Percentiles rank a stretch among this genome's conserved stretches.
Evolutionary conservation across 2,888 invertebrate species (phyloP).

Genomic region (Scrobipalpa atriplicella): DNA sequence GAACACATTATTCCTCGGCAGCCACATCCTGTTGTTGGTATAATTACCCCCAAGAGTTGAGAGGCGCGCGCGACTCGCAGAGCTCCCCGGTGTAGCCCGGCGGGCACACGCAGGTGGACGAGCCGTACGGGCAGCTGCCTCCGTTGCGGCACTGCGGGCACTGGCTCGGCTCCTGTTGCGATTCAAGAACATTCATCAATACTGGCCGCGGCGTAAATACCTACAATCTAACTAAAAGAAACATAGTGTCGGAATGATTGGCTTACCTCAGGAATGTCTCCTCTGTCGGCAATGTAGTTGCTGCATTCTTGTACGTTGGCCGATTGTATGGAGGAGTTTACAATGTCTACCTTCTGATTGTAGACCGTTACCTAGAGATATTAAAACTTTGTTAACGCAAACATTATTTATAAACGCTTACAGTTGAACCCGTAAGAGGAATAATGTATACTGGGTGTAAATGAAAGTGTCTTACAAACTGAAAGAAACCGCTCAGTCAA

Average conservation of each 20-base stretch:
- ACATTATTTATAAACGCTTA: neutral
- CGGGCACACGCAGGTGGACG: conserved; percentile 81
- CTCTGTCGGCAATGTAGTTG: conserved; percentile 54
- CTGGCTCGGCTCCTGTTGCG: conserved; percentile 50
- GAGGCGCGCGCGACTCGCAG: conserved; percentile 66
- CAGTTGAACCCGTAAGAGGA: no score
- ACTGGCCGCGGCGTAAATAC: no score
- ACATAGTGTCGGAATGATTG: neutral
- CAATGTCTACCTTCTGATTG: conserved; percentile 85
- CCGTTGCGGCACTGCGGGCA: conserved; percentile 86
- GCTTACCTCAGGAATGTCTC: conserved; percentile 69
- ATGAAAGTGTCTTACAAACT: no score
- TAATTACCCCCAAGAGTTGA: neutral
- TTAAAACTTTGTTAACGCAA: conserved; percentile 20
- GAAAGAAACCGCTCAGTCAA: no score
- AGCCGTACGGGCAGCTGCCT: conserved; percentile 83
- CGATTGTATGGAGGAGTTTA: conserved; percentile 89
- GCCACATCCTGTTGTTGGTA: neutral
- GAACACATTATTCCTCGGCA: no score
- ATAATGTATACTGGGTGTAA: no score
- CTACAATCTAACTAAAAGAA: no score
- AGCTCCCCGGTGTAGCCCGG: conserved; percentile 59
- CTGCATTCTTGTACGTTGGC: conserved; percentile 91
- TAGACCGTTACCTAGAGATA: conserved; percentile 85
- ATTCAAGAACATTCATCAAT: neutral